These are phyloP conservation scores for Epinephelus lanceolatus DNA, from an alignment of 2,113 vertebrate species.

Conservation along the genomic window DNA sequence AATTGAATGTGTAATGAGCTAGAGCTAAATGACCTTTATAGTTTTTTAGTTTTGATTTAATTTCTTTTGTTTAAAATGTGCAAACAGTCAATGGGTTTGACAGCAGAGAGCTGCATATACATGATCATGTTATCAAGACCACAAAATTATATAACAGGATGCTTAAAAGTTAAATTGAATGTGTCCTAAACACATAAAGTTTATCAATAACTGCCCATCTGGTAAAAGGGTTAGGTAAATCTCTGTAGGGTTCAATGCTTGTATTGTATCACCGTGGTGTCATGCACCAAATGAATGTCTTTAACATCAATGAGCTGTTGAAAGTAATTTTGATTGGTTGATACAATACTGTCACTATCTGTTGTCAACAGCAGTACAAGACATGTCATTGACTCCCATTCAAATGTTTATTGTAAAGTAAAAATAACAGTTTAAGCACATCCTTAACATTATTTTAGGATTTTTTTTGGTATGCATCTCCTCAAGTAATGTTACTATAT, in stretches of 20 bases:
- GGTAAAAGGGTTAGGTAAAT: not conserved
- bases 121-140: not conserved
- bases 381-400: not conserved
- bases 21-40: not conserved
- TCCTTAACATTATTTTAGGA: not conserved
- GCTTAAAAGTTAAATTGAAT: not conserved
- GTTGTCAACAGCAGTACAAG: not conserved
- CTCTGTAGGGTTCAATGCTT: not conserved
- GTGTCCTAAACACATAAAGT: not conserved
- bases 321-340: not conserved
- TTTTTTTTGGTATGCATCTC: not conserved
- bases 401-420: not conserved
- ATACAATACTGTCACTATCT: not conserved
- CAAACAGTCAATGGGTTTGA: constrained; percentile 5
- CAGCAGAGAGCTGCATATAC: constrained; percentile 16
- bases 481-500: not conserved
- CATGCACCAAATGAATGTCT: not conserved
- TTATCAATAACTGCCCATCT: not conserved
- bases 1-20: constrained; percentile 5
- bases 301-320: not conserved
- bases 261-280: not conserved
- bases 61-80: constrained; percentile 6
- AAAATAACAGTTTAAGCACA: not conserved
- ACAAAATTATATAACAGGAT: not conserved
- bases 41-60: not conserved